Percentiles rank a stretch among this genome's conserved stretches.
Evolutionary conservation across 2,113 vertebrate genomes (phyloP).

Genomic region (Malurus elegans): DNA sequence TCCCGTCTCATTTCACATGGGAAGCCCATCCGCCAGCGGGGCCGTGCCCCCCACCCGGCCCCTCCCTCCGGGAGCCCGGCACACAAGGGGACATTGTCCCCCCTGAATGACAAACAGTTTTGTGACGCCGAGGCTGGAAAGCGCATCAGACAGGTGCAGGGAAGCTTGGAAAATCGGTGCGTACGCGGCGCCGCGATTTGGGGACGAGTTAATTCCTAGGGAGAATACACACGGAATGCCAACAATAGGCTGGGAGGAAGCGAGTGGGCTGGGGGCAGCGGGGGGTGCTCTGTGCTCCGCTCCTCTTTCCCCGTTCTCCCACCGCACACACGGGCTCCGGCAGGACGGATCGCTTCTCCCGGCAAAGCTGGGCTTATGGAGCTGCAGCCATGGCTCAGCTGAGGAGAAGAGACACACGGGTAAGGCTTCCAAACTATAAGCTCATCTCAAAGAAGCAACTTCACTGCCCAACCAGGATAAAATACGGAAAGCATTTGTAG

Average conservation of each 20-base stretch:
- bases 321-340: accelerated
- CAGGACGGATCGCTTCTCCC: accelerated
- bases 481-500: neutral
- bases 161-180: constrained; percentile 47
- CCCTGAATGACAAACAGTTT: constrained; percentile 20
- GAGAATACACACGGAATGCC: neutral
- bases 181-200: neutral
- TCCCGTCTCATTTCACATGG: constrained; percentile 16
- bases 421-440: neutral
- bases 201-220: neutral
- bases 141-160: constrained; percentile 53
- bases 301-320: neutral
- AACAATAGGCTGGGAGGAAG: neutral
- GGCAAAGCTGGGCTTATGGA: neutral
- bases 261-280: accelerated
- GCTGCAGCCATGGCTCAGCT: accelerated
- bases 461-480: neutral
- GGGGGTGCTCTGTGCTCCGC: neutral
- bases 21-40: neutral
- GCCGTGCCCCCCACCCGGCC: neutral
- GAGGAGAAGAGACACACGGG: neutral
- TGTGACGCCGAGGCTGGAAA: constrained; percentile 14
- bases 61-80: neutral
- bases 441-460: neutral
- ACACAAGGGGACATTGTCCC: constrained; percentile 49